phyloP scores from a whole-genome alignment of 1,140 invertebrate species.

The Asbolus verrucosus region DNA sequence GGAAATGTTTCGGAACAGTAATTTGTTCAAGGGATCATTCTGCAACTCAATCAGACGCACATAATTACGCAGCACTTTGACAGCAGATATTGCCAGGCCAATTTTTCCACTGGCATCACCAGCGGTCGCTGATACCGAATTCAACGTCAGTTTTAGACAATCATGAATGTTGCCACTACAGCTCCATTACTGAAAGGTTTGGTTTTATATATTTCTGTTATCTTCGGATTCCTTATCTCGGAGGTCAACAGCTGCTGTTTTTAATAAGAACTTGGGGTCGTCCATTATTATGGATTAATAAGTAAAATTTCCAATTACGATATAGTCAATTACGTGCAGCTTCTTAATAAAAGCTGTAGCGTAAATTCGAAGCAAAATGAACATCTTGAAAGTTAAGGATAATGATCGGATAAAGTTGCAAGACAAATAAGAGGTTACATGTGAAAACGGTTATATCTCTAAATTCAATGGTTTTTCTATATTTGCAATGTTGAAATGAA shows the following conservation, averaged over 20 bases:
- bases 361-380: no score
- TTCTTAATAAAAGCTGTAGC: no score
- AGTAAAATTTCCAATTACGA: no score
- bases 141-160: neutral
- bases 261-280: slow-evolving; percentile 2
- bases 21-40: slow-evolving; percentile 1
- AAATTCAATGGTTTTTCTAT: no score
- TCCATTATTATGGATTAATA: no score
- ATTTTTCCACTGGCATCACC: neutral
- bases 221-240: slow-evolving; percentile 13
- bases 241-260: slow-evolving; percentile 7
- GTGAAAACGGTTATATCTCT: no score
- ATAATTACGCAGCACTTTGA: neutral
- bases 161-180: neutral
- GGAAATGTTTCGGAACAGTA: neutral
- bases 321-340: no score
- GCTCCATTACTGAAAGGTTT: slow-evolving; percentile 5
- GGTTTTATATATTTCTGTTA: slow-evolving; percentile 19
- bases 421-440: no score
- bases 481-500: no score
- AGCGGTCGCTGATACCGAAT: slow-evolving; percentile 2
- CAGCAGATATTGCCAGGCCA: neutral
- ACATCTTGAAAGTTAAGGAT: no score
- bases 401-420: no score
- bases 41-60: slow-evolving; percentile 23